Conservation (phyloP, 2,888 invertebrate species). For the Apodemia hepburni region DNA sequence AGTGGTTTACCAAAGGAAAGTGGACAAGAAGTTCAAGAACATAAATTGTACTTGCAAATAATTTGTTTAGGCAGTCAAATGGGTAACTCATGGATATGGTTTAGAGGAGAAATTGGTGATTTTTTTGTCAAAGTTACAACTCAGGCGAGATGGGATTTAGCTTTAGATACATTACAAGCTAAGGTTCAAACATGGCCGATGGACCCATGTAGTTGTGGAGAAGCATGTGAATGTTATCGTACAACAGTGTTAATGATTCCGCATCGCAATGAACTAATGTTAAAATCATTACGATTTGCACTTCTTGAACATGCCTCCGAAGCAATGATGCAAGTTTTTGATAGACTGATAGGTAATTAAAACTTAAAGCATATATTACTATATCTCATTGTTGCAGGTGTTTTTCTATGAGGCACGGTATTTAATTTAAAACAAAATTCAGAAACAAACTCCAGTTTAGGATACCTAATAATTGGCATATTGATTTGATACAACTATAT, state of each 20-base stretch:
- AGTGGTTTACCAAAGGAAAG: constrained; percentile 50
- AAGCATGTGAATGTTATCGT: constrained; percentile 64
- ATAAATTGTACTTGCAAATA: constrained; percentile 58
- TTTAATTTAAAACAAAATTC: too few relatives aligned
- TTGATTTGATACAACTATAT: too few relatives aligned
- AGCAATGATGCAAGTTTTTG: constrained; percentile 60
- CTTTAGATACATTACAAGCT: constrained; percentile 56
- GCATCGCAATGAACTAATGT: constrained; percentile 63
- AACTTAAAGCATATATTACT: constrained; percentile 11
- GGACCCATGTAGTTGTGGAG: constrained; percentile 64
- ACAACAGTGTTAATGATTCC: constrained; percentile 57
- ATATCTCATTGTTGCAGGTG: neutral
- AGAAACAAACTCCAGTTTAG: too few relatives aligned
- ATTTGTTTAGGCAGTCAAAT: constrained; percentile 60
- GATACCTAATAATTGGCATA: too few relatives aligned
- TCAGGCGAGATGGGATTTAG: constrained; percentile 63
- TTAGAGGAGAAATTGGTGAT: constrained; percentile 57
- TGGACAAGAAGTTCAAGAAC: constrained; percentile 47
- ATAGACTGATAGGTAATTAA: constrained; percentile 54
- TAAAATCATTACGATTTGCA: constrained; percentile 58
- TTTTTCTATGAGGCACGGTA: too few relatives aligned
- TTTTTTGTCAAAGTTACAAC: constrained; percentile 63
- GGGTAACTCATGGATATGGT: constrained; percentile 66
- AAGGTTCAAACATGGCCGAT: constrained; percentile 57
- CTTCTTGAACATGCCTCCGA: constrained; percentile 59